These are phyloP conservation scores for Micronisus gabar DNA, from an alignment of 2,113 vertebrate species.

Conservation along the genomic window DNA sequence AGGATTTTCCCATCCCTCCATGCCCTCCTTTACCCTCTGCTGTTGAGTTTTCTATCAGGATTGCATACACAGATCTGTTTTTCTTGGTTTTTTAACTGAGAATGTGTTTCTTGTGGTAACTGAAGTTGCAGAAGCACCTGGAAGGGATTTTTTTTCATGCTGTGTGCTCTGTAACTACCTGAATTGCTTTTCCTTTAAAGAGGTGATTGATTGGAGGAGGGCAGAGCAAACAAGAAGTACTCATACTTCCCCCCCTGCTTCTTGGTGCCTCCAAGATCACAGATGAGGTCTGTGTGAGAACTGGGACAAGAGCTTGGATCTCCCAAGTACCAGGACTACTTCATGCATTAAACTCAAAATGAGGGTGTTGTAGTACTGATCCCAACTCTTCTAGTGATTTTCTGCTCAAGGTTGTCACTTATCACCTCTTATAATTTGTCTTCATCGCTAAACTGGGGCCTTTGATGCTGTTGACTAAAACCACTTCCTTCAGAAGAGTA, in stretches of 20 bases:
- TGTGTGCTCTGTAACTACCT: neutral
- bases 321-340: neutral
- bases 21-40: neutral
- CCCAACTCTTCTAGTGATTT: neutral
- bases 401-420: neutral
- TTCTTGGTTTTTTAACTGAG: neutral
- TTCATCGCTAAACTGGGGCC: neutral
- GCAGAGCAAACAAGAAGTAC: neutral
- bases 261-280: neutral
- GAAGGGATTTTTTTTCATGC: neutral
- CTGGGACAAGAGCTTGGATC: neutral
- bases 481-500: neutral
- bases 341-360: neutral
- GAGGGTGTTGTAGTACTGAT: neutral
- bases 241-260: accelerated
- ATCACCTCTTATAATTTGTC: neutral
- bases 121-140: neutral
- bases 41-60: neutral
- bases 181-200: neutral
- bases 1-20: neutral
- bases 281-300: neutral
- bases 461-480: neutral
- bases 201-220: neutral
- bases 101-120: neutral
- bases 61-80: neutral